phyloP scores from a whole-genome alignment of 2,113 vertebrate species.

The Protobothrops flavoviridis region DNA sequence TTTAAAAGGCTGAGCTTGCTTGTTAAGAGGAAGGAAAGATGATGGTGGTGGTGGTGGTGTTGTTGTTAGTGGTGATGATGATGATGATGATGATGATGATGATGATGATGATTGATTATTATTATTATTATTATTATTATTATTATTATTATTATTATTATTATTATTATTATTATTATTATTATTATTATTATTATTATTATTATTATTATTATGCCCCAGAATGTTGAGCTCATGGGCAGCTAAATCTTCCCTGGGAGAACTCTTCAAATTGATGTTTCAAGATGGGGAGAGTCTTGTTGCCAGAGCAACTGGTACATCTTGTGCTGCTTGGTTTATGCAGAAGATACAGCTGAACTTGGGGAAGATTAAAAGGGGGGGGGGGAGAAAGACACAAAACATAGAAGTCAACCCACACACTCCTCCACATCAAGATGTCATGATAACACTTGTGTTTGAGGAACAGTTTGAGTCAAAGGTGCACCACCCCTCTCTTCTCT shows the following conservation, averaged over 20 bases:
- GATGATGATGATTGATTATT: no score
- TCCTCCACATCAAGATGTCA: slow-evolving; percentile 57
- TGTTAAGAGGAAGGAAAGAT: background rate
- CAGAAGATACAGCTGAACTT: slow-evolving; percentile 61
- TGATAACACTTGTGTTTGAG: slow-evolving; percentile 14
- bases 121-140: no score
- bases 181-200: no score
- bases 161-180: no score
- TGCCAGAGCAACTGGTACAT: slow-evolving; percentile 67
- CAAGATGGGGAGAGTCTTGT: slow-evolving; percentile 30
- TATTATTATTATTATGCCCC: no score
- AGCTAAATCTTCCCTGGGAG: slow-evolving; percentile 32
- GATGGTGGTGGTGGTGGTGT: no score
- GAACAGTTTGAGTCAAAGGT: slow-evolving; percentile 36
- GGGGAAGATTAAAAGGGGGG: background rate
- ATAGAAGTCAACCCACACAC: slow-evolving; percentile 53
- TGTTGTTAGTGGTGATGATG: no score
- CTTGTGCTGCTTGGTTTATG: slow-evolving; percentile 61
- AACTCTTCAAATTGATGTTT: slow-evolving; percentile 46
- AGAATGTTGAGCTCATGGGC: slow-evolving; percentile 5
- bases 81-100: no score
- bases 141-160: no score
- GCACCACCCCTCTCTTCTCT: slow-evolving; percentile 10
- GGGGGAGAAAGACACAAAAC: background rate
- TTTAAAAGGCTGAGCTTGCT: background rate